phyloP scores from a whole-genome alignment of 2,888 invertebrate genomes.

The Plebejus anna region DNA sequence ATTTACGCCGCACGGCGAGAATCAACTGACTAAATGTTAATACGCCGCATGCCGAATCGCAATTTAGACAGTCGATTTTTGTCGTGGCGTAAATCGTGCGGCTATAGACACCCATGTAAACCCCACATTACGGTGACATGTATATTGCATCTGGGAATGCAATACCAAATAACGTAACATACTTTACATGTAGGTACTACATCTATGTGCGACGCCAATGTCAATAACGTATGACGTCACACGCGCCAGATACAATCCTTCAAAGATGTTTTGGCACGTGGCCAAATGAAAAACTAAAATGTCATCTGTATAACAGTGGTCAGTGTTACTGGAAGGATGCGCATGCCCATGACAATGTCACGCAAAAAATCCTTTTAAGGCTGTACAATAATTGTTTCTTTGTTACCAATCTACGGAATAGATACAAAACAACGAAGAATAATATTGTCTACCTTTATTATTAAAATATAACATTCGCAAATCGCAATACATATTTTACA shows the following conservation, averaged over 20 bases:
- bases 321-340: no score
- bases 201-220: neutral
- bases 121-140: neutral
- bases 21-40: no score
- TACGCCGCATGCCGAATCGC: no score
- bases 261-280: no score
- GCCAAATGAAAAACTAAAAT: no score
- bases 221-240: neutral
- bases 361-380: neutral
- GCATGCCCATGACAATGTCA: neutral
- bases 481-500: slow-evolving; percentile 21
- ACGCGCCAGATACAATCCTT: neutral
- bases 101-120: no score
- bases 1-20: no score
- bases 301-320: neutral
- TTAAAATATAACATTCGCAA: slow-evolving; percentile 24
- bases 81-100: no score
- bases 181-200: neutral
- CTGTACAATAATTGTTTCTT: no score
- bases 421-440: neutral
- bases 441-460: neutral
- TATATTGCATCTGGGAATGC: neutral
- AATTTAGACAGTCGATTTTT: no score
- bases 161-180: neutral
- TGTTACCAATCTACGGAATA: neutral